phyloP scores from a whole-genome alignment of 2,797 vertebrate genomes.

The Takifugu ocellatus region DNA sequence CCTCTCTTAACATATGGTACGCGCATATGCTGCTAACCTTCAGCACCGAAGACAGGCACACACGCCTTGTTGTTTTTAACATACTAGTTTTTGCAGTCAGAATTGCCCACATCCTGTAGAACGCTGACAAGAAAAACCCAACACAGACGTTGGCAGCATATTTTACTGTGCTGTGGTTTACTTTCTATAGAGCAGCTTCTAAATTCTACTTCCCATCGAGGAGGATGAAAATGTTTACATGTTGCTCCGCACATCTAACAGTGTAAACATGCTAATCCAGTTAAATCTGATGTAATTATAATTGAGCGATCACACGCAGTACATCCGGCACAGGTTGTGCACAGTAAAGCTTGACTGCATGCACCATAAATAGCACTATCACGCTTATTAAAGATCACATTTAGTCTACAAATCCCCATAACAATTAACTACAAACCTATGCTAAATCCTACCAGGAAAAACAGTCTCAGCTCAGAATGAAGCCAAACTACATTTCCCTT shows the following conservation, averaged over 20 bases:
- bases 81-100: not conserved
- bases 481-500: conserved; percentile 39
- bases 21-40: conserved; percentile 47
- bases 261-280: conserved; percentile 57
- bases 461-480: conserved; percentile 34
- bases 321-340: conserved; percentile 47
- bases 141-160: not conserved
- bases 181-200: not conserved
- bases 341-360: conserved; percentile 6
- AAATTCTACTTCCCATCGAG: conserved; percentile 16
- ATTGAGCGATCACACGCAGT: conserved; percentile 34
- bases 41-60: conserved; percentile 22
- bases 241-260: conserved; percentile 44
- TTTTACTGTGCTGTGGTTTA: conserved; percentile 4
- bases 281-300: conserved; percentile 53
- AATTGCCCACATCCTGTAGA: not conserved
- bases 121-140: not conserved
- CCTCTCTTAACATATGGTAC: conserved; percentile 59
- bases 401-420: no score
- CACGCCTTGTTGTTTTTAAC: conserved; percentile 5
- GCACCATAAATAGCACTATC: conserved; percentile 38
- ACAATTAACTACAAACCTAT: no score
- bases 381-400: not conserved
- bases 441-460: no score
- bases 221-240: conserved; percentile 42